Evolutionary conservation across 2,888 invertebrate genomes (phyloP).

Genomic region (Octonoba sinensis): DNA sequence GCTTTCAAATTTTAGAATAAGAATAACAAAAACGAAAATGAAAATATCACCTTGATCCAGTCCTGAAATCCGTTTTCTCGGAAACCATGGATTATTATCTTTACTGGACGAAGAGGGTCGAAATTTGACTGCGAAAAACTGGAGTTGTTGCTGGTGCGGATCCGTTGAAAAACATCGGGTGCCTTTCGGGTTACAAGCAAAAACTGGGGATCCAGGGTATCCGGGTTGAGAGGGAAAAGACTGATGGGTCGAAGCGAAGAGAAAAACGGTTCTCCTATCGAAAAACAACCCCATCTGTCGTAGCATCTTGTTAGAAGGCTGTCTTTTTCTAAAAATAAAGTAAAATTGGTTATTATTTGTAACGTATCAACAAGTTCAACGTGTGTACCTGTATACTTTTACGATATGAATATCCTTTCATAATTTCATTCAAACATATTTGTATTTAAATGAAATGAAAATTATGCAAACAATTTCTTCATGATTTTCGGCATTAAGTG

Average conservation of each 20-base stretch:
- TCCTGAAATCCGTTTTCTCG: conserved; percentile 83
- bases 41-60: conserved; percentile 80
- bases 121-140: conserved; percentile 72
- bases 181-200: conserved; percentile 84
- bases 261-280: conserved; percentile 73
- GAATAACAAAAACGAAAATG: no score
- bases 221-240: conserved; percentile 82
- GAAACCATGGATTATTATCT: conserved; percentile 88
- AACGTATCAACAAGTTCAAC: no score
- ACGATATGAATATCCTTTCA: no score
- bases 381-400: no score
- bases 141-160: conserved; percentile 52
- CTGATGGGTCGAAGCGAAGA: conserved; percentile 79
- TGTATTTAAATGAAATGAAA: no score
- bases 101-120: conserved; percentile 80
- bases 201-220: conserved; percentile 80
- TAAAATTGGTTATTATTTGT: no score
- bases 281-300: conserved; percentile 84
- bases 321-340: conserved; percentile 37
- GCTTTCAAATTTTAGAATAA: no score
- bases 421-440: no score
- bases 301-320: conserved; percentile 75
- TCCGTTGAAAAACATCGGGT: conserved; percentile 75
- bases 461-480: no score
- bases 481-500: no score